Conservation (phyloP, 2,113 vertebrate species). For the Petroica traversi region DNA sequence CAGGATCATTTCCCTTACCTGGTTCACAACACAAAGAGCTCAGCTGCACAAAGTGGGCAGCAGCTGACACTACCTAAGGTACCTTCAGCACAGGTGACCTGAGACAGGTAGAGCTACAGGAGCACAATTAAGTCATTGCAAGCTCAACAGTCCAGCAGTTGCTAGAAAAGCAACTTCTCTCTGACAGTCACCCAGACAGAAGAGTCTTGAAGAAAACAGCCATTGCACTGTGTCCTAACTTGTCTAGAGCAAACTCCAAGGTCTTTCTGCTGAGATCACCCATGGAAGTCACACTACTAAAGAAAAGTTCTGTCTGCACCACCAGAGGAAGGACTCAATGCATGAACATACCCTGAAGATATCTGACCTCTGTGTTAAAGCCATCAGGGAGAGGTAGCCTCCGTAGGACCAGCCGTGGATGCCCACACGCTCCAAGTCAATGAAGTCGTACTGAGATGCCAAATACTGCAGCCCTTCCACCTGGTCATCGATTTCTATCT, state of each 20-base stretch:
- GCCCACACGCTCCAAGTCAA: conserved; percentile 80
- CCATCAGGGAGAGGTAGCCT: conserved; percentile 83
- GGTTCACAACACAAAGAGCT: background rate
- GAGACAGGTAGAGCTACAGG: background rate
- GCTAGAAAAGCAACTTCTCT: background rate
- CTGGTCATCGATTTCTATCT: conserved; percentile 83
- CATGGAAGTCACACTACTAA: background rate
- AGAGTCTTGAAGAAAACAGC: background rate
- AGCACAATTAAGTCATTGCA: background rate
- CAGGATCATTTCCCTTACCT: background rate
- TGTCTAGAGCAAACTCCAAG: background rate
- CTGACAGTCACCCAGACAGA: background rate
- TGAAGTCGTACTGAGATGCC: conserved; percentile 78
- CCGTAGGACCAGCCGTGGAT: conserved; percentile 86
- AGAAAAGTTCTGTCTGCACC: background rate
- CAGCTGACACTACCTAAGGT: background rate
- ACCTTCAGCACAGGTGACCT: background rate
- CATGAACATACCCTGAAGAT: conserved; percentile 81
- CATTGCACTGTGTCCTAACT: background rate
- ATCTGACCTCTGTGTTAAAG: conserved; percentile 82
- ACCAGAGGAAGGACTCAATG: conserved; percentile 16
- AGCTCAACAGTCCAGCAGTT: background rate
- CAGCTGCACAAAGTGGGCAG: background rate
- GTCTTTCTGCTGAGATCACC: background rate
- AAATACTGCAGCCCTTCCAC: conserved; percentile 83